phyloP scores from a whole-genome alignment of 2,888 invertebrate species.

The Morinoia aosen region DNA sequence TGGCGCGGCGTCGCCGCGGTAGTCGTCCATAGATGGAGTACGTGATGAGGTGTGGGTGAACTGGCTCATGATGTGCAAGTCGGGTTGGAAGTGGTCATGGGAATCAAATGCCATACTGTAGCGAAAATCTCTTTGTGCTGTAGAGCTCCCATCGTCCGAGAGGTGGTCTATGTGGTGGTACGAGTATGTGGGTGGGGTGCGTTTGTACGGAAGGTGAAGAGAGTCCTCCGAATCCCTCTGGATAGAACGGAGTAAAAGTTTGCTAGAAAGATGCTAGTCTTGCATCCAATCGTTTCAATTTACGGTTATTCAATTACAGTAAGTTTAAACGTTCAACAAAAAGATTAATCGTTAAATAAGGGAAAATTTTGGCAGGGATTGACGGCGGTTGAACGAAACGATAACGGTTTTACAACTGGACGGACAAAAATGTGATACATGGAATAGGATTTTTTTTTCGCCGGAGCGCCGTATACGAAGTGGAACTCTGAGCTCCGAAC shows the following conservation, averaged over 20 bases:
- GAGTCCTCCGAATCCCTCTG: conserved; percentile 48
- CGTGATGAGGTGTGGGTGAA: background rate
- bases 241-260: conserved; percentile 36
- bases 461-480: background rate
- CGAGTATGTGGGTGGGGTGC: background rate
- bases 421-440: background rate
- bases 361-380: background rate
- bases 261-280: background rate
- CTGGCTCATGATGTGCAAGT: conserved; percentile 24
- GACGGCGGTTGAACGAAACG: background rate
- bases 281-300: background rate
- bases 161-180: background rate
- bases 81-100: conserved; percentile 23
- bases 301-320: background rate
- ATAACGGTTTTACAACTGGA: background rate
- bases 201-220: conserved; percentile 48
- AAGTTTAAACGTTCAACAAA: background rate
- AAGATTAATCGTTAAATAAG: background rate
- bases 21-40: background rate
- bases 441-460: background rate
- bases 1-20: background rate
- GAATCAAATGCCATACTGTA: conserved; percentile 1
- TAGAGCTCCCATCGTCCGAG: background rate
- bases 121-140: conserved; percentile 2
- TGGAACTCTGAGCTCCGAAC: background rate